Evolutionary conservation across 1,140 invertebrate species (phyloP).

Genomic region (Drosophila pallidifrons): DNA sequence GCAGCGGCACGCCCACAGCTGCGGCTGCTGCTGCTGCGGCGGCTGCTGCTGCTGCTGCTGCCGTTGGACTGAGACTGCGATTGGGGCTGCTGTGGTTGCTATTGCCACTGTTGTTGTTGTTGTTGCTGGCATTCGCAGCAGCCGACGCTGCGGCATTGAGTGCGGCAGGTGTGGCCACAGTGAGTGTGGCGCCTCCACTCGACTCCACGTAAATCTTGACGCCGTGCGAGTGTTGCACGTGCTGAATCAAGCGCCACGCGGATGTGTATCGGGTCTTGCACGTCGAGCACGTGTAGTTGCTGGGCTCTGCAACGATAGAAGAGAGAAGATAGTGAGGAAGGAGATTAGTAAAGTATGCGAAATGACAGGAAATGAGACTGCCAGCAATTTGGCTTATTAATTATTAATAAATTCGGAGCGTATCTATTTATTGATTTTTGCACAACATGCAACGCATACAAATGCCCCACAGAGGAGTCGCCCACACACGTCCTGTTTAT

Average conservation of each 20-base stretch:
- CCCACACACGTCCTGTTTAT: constrained; percentile 14
- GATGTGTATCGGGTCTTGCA: constrained; percentile 95
- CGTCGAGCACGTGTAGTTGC: constrained; percentile 96
- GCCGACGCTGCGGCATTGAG: constrained; percentile 58
- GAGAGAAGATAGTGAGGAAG: constrained; percentile 70
- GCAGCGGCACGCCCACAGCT: constrained; percentile 30
- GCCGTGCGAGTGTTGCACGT: constrained; percentile 96
- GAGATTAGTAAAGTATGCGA: constrained; percentile 43
- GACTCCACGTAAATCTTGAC: constrained; percentile 95
- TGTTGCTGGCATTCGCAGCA: constrained; percentile 2
- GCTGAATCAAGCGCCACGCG: constrained; percentile 97
- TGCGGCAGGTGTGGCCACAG: constrained; percentile 71
- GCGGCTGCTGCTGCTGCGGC: constrained; percentile 15
- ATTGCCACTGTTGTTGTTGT: constrained; percentile 6
- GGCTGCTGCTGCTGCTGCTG: constrained; percentile 16
- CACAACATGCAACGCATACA: constrained; percentile 65
- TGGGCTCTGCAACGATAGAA: constrained; percentile 93
- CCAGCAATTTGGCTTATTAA: constrained; percentile 71
- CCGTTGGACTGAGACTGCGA: constrained; percentile 38
- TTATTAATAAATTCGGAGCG: constrained; percentile 68
- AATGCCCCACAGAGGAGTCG: constrained; percentile 41
- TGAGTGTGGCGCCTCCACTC: constrained; percentile 52
- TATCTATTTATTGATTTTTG: constrained; percentile 80
- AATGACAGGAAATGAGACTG: constrained; percentile 42
- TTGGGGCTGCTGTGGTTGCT: constrained; percentile 24